Evolutionary conservation across 1,140 invertebrate species (phyloP), one percentile per base, ranked within the genome.

Genomic region (Neodiprion virginianus): DNA sequence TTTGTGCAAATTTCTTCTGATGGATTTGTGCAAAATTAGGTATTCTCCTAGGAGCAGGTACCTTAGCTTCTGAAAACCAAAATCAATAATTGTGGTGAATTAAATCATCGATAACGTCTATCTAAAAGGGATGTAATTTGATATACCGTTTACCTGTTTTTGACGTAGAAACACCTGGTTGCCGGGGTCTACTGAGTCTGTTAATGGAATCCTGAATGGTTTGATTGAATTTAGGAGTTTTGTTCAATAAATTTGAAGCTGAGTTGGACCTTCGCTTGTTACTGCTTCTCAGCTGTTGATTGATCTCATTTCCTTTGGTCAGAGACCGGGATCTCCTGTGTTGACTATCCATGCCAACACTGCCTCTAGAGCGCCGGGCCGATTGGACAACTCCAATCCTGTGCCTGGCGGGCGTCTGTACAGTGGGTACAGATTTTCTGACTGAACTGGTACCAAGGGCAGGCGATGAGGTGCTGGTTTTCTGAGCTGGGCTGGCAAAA

Each of bases 11-110:
- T 68, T 90, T 89, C 78, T 89, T 90, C 77, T 92, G 86, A 78
- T 93, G 93, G 61, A 93, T 89, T 8, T 90, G 89, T 7, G 89
- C 88, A 77, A 93, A 93, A 84, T 93, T 91, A 11, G 93, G 93
- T 90, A 83, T 80, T 90, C 92, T 61, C 82, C 89, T 81, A 83
- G 85, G 66, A 9, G 77, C 74, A 50, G 71, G 74, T 71, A 78
- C 74, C 73, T 80, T 86, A 67, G 40, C n/a, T 68, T 74, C 79
- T 81, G 67, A 23, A 78, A 75, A 61, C n/a, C 11, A 61, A 17
- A 40, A 40, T 40, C 28, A 40, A 40, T 40, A 40, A 40, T 40
- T 40, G 17, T 21, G 17, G 17, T 21, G 17, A 14, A 1, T 5
- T 40, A 40, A 40, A 40, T 1, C 28, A 40, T 61, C 0, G 74